Evolutionary conservation across 2,113 vertebrate genomes (phyloP), one percentile per base, ranked within the genome.

Genomic region (Pachypanchax playfairii): DNA sequence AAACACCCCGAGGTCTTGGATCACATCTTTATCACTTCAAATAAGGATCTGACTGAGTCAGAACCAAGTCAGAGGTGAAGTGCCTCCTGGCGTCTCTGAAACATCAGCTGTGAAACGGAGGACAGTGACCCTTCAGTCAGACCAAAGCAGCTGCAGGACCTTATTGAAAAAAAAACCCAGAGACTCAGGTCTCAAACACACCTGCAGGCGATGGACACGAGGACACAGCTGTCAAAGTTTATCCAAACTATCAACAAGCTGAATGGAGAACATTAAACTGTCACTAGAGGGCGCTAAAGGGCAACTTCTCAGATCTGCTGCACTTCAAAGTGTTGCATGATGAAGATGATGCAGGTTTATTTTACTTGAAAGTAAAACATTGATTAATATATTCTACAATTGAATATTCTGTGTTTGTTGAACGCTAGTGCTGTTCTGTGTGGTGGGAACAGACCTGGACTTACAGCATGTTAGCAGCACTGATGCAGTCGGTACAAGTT

Each of bases 241-340:
- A n/a, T n/a, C n/a, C n/a, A n/a, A n/a, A n/a, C n/a, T n/a, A n/a
- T n/a, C n/a, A n/a, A n/a, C n/a, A n/a, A n/a, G 52, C 39, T 33
- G 24, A 35, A 51, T 84, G 76, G 31, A 73, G 59, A 65, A 17
- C 42, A 1, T n/a, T 36, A 20, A 56, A n/a, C 4, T 74, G 67
- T n/a, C 58, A 64, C 56, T 57, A 83, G 82, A 77, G 78, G 55
- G 87, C 65, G 55, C 78, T 86, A 72, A 88, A 93, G 55, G 87
- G 72, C 50, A 91, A 65, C 35, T 91, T 83, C 6, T 29, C 4
- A 26, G 7, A 35, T 9, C 10, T 9, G 7, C 29, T 10, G 11
- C 29, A 7, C 29, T 31, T 10, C 29, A n/a, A n/a, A n/a, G n/a
- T 31, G 29, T 31, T 31, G 29, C 29, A 31, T 6, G 29, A 31